Conservation (phyloP, 23 tunicate genomes). For the Clavelina lepadiformis region DNA sequence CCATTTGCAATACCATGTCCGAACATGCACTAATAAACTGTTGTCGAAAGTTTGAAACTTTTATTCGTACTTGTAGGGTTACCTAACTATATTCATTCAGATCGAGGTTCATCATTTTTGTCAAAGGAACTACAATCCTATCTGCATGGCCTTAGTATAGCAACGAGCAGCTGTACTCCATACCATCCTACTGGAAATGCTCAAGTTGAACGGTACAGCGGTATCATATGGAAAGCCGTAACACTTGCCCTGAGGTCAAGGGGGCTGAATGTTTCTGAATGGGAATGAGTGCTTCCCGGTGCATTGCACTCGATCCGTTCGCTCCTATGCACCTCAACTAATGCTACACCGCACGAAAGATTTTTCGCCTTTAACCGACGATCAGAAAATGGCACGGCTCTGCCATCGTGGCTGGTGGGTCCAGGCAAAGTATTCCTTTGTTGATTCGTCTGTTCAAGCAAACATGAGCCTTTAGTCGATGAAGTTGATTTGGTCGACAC, state of each 20-base stretch:
- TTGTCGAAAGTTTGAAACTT: no score
- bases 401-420: constrained; percentile 17
- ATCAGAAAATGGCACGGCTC: constrained; percentile 2
- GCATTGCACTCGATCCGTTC: constrained; percentile 13
- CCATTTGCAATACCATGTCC: no score
- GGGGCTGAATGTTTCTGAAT: not conserved
- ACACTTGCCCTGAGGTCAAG: constrained; percentile 7
- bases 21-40: no score
- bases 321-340: constrained; percentile 18
- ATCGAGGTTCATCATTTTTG: no score
- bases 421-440: constrained; percentile 21
- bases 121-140: not conserved
- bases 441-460: not conserved
- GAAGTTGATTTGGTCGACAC: constrained; percentile 18
- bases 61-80: no score
- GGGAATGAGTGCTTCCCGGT: constrained; percentile 13
- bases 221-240: constrained; percentile 18
- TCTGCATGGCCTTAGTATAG: constrained; percentile 1
- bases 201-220: constrained; percentile 23
- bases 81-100: no score
- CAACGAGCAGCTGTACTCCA: constrained; percentile 15
- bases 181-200: constrained; percentile 18
- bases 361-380: constrained; percentile 9
- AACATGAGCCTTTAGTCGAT: constrained; percentile 2
- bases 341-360: constrained; percentile 17